Base-by-base conservation (phyloP, 1,140 invertebrate species). In the Pogonomyrmex californicus region DNA sequence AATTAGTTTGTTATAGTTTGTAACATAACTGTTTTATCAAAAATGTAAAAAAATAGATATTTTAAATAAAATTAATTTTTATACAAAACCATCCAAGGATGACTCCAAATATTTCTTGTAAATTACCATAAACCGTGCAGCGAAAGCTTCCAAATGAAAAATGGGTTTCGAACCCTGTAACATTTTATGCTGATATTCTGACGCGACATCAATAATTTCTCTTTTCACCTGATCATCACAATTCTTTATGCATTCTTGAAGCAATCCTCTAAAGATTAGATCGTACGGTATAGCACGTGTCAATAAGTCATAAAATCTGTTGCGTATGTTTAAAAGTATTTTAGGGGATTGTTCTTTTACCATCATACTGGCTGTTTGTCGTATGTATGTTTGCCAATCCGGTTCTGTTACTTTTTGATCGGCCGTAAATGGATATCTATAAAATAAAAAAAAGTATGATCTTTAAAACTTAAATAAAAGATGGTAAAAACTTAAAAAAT, bases 81-180 rank as follows among this genome's bases (percentile, higher is more conserved):
- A 88, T 17, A 70, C 41, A 86, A 95, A 95, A 65, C 85, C 92
- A 41, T 92, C 96, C 85, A 97, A 93, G 49, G 96, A 96, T 89
- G 97, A 97, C 36, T 91, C 97, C 86, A 98, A 96, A 94, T 98
- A 98, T 91, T 97, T 97, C 91, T 98, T 98, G 94, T 99, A 99
- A 88, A 99, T 97, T 36, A 97, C 96, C 99, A 99, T 99, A 94
- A 99, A 99, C 89, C 98, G 98, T 4, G 98, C 98, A 78, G 99
- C 97, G 96, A 99, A 99, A 23, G 99, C 98, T 96, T 99, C 99
- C 54, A 99, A 96, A 95, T 99, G 99, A 92, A 99, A 99, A 91
- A 99, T 99, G n/a, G 97, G 96, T 95, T 99, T 99, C 83, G 97
- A 98, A 17, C 99, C 99, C 63, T 97, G 96, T 90, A 98, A 97